Conservation (phyloP, 2,113 vertebrate species). For the Todiramphus saurophagus region DNA sequence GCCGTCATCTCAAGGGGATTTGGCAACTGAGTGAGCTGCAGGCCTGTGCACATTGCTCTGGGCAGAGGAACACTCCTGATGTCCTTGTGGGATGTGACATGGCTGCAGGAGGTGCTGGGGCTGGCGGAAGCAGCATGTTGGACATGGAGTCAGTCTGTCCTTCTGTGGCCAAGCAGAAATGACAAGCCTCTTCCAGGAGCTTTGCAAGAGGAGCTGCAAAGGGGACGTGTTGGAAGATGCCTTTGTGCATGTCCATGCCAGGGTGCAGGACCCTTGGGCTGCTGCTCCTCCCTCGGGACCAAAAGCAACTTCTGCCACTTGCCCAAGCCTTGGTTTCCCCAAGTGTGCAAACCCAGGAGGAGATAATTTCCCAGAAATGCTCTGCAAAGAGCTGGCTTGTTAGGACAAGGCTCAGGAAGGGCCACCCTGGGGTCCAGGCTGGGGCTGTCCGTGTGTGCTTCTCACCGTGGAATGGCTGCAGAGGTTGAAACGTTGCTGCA, state of each 20-base stretch:
- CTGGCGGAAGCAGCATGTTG: accelerated
- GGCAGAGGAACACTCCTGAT: not conserved
- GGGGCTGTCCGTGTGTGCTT: not conserved
- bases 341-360: not conserved
- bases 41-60: accelerated
- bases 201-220: not conserved
- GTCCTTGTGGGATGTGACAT: accelerated
- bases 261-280: not conserved
- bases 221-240: not conserved
- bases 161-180: not conserved
- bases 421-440: not conserved
- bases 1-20: accelerated
- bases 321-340: not conserved
- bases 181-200: not conserved
- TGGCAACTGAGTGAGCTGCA: not conserved
- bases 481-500: not conserved
- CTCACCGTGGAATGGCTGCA: not conserved
- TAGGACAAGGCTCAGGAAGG: not conserved
- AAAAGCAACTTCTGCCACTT: not conserved
- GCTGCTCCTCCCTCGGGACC: not conserved
- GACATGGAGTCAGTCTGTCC: accelerated
- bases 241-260: too few species aligned
- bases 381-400: not conserved
- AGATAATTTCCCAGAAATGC: not conserved
- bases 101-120: not conserved